These are phyloP conservation scores for Marcusenius ussheri DNA, from an alignment of 2,113 vertebrate genomes.

Conservation along the genomic window DNA sequence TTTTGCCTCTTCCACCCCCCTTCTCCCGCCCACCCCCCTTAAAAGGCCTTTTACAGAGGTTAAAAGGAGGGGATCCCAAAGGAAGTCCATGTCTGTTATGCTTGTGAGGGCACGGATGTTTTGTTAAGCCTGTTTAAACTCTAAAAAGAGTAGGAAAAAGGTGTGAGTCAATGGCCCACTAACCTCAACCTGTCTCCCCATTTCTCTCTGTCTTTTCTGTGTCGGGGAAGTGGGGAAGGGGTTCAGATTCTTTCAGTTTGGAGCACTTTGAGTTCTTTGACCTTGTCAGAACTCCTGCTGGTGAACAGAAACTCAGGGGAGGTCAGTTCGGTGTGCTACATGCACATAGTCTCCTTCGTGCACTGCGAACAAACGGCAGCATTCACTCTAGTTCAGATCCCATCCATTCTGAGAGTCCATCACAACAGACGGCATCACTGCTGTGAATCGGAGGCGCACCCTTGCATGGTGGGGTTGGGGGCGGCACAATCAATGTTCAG, in stretches of 20 bases:
- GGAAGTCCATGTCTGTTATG: slow-evolving; percentile 50
- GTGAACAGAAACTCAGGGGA: slow-evolving; percentile 17
- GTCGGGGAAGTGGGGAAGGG: slow-evolving; percentile 16
- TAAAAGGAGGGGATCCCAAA: slow-evolving; percentile 47
- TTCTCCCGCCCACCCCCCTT: slow-evolving; percentile 36
- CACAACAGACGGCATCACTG: slow-evolving; percentile 9
- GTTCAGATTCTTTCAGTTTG: not conserved
- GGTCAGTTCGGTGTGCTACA: not conserved
- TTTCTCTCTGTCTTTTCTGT: slow-evolving; percentile 33
- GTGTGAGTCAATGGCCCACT: slow-evolving; percentile 11
- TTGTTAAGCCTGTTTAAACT: slow-evolving; percentile 61
- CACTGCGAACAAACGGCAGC: not conserved
- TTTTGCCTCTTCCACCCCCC: slow-evolving; percentile 28
- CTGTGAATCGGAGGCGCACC: not conserved
- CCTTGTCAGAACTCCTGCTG: slow-evolving; percentile 22
- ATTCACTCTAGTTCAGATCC: not conserved
- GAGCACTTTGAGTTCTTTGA: slow-evolving; percentile 22
- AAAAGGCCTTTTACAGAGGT: slow-evolving; percentile 61
- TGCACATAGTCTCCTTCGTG: not conserved
- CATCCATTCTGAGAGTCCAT: not conserved
- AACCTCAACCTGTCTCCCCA: slow-evolving; percentile 12
- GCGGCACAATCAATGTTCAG: not conserved
- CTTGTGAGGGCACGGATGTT: slow-evolving; percentile 68
- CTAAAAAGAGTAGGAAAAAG: slow-evolving; percentile 40
- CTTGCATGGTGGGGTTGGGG: not conserved